A percentile compares a stretch with the other conserved stretches of the same genome.
Conservation (phyloP, 1,140 invertebrate species). For the Mactra quadrangularis region DNA sequence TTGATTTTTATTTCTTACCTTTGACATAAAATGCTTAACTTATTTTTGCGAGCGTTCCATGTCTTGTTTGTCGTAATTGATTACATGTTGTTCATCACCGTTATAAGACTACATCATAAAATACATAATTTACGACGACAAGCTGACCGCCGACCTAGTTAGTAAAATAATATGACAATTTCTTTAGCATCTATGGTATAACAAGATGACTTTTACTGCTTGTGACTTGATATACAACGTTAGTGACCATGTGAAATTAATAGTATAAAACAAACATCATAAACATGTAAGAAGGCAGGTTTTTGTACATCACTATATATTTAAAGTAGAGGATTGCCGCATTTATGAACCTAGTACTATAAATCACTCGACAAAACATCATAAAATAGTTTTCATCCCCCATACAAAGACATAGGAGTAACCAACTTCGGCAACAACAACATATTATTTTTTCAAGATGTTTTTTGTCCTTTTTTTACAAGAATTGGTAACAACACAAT, state of each 20-base stretch:
- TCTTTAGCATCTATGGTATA: slow-evolving; percentile 17
- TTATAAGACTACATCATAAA: slow-evolving; percentile 38
- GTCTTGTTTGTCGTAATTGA: slow-evolving; percentile 29
- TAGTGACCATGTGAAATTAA: slow-evolving; percentile 10
- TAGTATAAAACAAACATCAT: neutral
- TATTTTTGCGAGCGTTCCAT: neutral
- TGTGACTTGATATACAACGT: slow-evolving; percentile 8
- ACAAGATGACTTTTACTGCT: slow-evolving; percentile 18
- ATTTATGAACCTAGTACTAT: too few species aligned
- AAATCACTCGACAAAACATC: too few species aligned
- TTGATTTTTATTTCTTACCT: slow-evolving; percentile 37
- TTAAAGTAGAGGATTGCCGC: too few species aligned
- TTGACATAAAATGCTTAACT: slow-evolving; percentile 3
- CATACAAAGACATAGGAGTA: too few species aligned
- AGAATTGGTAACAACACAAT: too few species aligned
- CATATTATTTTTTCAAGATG: too few species aligned
- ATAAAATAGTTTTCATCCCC: too few species aligned
- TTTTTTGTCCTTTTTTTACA: too few species aligned
- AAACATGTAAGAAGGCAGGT: too few species aligned
- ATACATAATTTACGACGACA: slow-evolving; percentile 25
- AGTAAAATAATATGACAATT: neutral
- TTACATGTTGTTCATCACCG: slow-evolving; percentile 7
- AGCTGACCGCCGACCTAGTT: slow-evolving; percentile 36
- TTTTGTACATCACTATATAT: too few species aligned
- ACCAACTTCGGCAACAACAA: too few species aligned